These are phyloP conservation scores for Boulengerochromis microlepis DNA, from an alignment of 2,113 vertebrate species.

Conservation along the genomic window DNA sequence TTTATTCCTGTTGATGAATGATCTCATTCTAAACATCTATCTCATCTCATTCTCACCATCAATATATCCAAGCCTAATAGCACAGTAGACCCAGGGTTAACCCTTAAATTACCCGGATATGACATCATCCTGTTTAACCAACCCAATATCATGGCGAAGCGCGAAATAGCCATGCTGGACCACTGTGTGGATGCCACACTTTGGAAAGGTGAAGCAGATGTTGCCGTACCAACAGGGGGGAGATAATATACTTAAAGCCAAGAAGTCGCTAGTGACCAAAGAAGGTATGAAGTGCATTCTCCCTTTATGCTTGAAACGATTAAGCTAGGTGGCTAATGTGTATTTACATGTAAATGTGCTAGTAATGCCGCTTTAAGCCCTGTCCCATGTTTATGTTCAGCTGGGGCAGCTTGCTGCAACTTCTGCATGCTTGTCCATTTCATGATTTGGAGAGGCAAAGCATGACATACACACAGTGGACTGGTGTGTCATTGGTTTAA, in stretches of 20 bases:
- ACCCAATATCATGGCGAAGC: neutral
- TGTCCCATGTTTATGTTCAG: neutral
- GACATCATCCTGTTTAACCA: neutral
- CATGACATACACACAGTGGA: rapidly evolving
- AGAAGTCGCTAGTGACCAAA: neutral
- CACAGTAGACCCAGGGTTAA: neutral
- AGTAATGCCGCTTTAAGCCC: rapidly evolving
- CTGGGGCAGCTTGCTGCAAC: neutral
- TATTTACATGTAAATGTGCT: neutral
- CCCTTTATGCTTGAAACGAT: neutral
- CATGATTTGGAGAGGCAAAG: neutral
- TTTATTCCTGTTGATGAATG: neutral
- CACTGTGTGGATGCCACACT: rapidly evolving
- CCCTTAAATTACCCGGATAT: neutral
- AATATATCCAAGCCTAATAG: neutral
- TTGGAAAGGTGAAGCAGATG: neutral
- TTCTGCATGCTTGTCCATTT: neutral
- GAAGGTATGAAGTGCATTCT: neutral
- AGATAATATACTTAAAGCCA: rapidly evolving
- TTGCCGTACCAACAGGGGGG: rapidly evolving
- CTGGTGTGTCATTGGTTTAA: neutral
- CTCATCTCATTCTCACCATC: neutral
- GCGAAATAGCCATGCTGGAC: rapidly evolving
- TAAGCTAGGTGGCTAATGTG: neutral
- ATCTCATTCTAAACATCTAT: neutral